Base-by-base conservation (phyloP, 2,113 vertebrate species). In the Capreolus pygargus region DNA sequence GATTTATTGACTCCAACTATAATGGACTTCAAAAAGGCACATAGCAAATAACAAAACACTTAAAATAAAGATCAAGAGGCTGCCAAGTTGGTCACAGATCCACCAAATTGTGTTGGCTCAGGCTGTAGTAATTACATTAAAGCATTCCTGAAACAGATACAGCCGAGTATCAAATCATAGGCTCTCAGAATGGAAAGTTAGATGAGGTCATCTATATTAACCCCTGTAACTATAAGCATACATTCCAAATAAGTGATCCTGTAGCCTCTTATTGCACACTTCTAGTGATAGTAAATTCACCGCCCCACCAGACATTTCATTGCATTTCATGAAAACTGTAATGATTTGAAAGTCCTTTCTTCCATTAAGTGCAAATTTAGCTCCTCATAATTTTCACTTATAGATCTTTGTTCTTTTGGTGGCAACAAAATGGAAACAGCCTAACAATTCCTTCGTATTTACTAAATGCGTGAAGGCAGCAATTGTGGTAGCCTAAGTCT, bases 11-110 rank as follows among this genome's bases (percentile, higher is more conserved):
- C 70, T 96, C 27, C 15, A 50, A 12, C 30, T 92, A 21, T 76
- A 98, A 89, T 64, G 60, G 15, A 86, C 79, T 97, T 93, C 60
- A 91, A 67, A 93, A 95, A 79, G 39, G 21, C 64, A 76, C 47
- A 67, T 33, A 89, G 92, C 76, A 97, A 96, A 89, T 93, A 93
- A 95, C 57, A 95, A 88, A 95, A 94, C 54, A 60, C 39, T 95
- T 50, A 86, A 86, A 89, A 81, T 25, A 47, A 30, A 85, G 84
- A 27, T 81, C 50, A 84, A 90, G 47, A 86, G 28, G 0, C 64
- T 89, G 14, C 43, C 2, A 60, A 84, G 30, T 91, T 89, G 47
- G 30, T 81, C 84, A 96, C 90, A 98, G 84, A 97, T 95, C 28
- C 25, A 84, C 45, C 84, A 90, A 92, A 95, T 39, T 87, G 10